Conservation (phyloP, 2,888 invertebrate species). For the Margaritifera margaritifera region DNA sequence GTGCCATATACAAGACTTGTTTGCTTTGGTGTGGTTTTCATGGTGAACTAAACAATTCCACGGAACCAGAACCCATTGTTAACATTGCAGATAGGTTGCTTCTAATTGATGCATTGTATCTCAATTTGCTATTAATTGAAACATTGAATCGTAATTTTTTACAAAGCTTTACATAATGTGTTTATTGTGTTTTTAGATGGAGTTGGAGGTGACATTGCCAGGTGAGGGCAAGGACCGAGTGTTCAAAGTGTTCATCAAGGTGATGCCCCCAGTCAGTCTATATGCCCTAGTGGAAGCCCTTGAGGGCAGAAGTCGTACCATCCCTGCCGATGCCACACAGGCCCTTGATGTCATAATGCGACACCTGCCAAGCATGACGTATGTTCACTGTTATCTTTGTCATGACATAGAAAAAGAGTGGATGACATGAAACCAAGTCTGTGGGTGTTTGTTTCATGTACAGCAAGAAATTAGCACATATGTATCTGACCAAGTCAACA, state of each 20-base stretch:
- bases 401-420: no score
- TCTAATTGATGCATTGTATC: background rate
- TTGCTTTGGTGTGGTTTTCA: no score
- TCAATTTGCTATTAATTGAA: background rate
- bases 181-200: conserved; percentile 68
- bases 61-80: no score
- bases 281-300: conserved; percentile 98
- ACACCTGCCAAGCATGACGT: conserved; percentile 98
- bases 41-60: no score
- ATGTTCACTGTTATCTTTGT: conserved; percentile 41
- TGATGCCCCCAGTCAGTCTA: conserved; percentile 96
- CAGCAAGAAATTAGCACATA: no score
- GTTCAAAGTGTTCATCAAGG: conserved; percentile 97
- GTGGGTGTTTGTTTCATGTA: no score
- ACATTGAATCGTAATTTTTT: background rate
- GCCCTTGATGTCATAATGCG: conserved; percentile 99
- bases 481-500: no score
- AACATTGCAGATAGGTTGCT: background rate
- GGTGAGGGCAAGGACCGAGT: conserved; percentile 99
- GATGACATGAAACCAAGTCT: no score
- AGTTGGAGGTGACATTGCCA: conserved; percentile 87
- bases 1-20: no score
- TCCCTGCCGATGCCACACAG: conserved; percentile 97
- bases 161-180: conserved; percentile 12
- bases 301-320: conserved; percentile 91